phyloP scores from a whole-genome alignment of 1,140 invertebrate genomes.

The Saccostrea glomerata region DNA sequence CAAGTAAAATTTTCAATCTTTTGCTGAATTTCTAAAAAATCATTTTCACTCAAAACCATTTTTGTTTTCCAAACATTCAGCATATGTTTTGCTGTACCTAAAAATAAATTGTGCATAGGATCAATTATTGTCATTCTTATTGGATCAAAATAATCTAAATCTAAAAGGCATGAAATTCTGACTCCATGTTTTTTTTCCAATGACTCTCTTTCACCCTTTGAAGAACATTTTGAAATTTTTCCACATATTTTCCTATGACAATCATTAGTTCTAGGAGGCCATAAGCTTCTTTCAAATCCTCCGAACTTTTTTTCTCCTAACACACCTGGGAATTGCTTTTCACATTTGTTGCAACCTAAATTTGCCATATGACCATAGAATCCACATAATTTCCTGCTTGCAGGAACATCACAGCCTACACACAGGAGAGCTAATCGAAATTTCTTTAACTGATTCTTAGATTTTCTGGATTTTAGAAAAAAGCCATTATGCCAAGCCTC shows the following conservation, averaged over 20 bases:
- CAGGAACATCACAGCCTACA: conserved; percentile 54
- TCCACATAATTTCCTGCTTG: conserved; percentile 26
- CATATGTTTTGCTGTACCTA: conserved; percentile 49
- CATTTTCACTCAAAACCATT: conserved; percentile 17
- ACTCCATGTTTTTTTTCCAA: conserved; percentile 46
- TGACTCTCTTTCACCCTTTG: not conserved
- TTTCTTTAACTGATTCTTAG: not conserved
- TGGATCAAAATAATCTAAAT: conserved; percentile 55
- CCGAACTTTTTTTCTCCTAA: conserved; percentile 44
- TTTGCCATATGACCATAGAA: conserved; percentile 45
- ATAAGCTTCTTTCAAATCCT: conserved; percentile 35
- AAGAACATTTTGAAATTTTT: not conserved
- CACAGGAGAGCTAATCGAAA: conserved; percentile 31
- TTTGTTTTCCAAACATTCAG: conserved; percentile 38
- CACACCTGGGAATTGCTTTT: conserved; percentile 42
- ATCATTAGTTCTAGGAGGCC: not conserved
- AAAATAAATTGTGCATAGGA: conserved; percentile 54
- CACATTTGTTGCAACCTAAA: conserved; percentile 56
- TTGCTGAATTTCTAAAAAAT: conserved; percentile 47
- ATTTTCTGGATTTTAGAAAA: not conserved
- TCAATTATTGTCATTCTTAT: conserved; percentile 52
- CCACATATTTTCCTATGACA: not conserved
- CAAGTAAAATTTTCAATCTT: conserved; percentile 30
- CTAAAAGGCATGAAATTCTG: conserved; percentile 6
- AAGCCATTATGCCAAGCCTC: conserved; percentile 44